A percentile compares a stretch with the other conserved stretches of the same genome.
Conservation (phyloP, 2,888 invertebrate genomes). For the Eutolmus rufibarbis region DNA sequence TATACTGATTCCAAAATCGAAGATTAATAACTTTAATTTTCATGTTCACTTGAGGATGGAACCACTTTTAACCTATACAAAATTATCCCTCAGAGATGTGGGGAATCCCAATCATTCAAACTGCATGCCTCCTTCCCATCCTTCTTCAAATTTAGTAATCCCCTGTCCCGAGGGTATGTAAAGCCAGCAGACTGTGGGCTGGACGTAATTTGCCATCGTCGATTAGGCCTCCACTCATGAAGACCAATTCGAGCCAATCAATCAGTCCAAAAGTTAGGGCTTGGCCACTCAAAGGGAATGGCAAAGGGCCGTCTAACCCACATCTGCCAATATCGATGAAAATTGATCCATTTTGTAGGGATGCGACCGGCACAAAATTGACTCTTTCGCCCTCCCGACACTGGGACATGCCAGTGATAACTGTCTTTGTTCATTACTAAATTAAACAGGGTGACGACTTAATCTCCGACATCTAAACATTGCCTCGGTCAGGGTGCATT, state of each 20-base stretch:
- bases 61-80: neutral
- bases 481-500: neutral
- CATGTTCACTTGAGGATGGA: neutral
- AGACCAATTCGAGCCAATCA: neutral
- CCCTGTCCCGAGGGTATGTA: neutral
- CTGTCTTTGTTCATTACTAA: neutral
- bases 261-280: neutral
- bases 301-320: neutral
- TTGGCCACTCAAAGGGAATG: neutral
- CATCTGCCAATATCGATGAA: neutral
- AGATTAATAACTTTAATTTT: neutral
- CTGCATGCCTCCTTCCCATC: neutral
- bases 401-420: neutral
- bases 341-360: neutral
- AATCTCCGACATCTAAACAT: neutral
- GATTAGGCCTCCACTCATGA: neutral
- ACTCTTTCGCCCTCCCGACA: neutral
- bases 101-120: neutral
- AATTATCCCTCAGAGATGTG: neutral
- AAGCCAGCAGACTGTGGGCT: neutral
- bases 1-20: neutral
- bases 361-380: neutral
- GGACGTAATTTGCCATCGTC: neutral
- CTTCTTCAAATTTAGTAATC: neutral
- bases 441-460: neutral